Conservation (phyloP, 2,797 vertebrate genomes). For the Anabacerthia variegaticeps region DNA sequence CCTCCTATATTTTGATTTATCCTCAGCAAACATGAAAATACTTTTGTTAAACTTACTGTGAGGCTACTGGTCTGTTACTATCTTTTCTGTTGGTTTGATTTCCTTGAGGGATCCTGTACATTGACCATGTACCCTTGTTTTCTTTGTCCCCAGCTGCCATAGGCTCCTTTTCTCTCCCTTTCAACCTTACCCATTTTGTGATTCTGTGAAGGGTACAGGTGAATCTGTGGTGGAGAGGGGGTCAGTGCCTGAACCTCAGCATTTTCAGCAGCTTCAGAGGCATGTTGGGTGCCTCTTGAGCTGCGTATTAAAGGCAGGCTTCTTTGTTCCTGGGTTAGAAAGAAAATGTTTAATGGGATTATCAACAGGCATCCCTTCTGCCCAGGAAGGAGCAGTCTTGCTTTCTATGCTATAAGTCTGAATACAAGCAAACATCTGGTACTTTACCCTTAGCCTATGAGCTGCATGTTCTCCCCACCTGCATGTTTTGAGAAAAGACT, state of each 20-base stretch:
- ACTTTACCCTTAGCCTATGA: fast-evolving
- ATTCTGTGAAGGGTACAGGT: background rate
- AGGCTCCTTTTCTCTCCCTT: background rate
- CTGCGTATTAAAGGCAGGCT: background rate
- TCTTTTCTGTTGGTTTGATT: background rate
- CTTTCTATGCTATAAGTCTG: fast-evolving
- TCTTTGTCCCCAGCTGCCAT: background rate
- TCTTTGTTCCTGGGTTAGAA: background rate
- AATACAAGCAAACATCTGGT: background rate
- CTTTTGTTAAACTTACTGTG: background rate
- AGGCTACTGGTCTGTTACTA: background rate
- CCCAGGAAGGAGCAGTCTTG: background rate
- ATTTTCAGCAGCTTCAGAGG: background rate
- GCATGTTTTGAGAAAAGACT: background rate
- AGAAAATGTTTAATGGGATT: background rate
- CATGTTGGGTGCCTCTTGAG: background rate
- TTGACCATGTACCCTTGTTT: fast-evolving
- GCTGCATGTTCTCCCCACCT: background rate
- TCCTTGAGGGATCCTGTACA: background rate
- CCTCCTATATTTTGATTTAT: background rate
- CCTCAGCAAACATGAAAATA: background rate
- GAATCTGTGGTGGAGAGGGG: background rate
- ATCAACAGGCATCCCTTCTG: background rate
- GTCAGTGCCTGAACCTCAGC: background rate
- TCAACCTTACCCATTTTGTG: background rate